Evolutionary conservation across 2,888 invertebrate species (phyloP).

Genomic region (Tineola bisselliella): DNA sequence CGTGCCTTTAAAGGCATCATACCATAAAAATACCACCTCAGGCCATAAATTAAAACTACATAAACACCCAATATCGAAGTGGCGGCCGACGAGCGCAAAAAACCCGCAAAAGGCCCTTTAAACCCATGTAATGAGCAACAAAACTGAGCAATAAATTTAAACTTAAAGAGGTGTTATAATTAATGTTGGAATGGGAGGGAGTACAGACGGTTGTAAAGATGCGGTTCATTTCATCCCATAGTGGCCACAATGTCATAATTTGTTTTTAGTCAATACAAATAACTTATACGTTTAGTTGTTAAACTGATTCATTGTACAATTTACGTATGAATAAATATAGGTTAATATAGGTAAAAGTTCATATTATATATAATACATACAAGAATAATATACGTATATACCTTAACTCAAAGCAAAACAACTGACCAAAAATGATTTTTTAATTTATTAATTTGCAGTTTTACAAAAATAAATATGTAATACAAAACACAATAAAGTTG

Average conservation of each 20-base stretch:
- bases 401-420: too few relatives aligned
- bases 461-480: too few relatives aligned
- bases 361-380: too few relatives aligned
- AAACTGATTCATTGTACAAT: neutral
- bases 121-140: slow-evolving; percentile 47
- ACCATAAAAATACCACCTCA: slow-evolving; percentile 43
- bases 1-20: slow-evolving; percentile 40
- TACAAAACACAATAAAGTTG: too few relatives aligned
- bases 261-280: slow-evolving; percentile 4
- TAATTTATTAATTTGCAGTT: too few relatives aligned
- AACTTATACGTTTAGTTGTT: neutral
- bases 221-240: neutral
- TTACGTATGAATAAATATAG: too few relatives aligned
- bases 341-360: too few relatives aligned
- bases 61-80: slow-evolving; percentile 40
- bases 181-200: slow-evolving; percentile 30
- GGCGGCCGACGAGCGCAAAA: neutral
- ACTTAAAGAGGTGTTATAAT: slow-evolving; percentile 65
- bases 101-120: slow-evolving; percentile 9
- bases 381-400: too few relatives aligned
- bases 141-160: slow-evolving; percentile 58
- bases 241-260: slow-evolving; percentile 6
- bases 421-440: too few relatives aligned
- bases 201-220: neutral
- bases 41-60: slow-evolving; percentile 56